Conservation (phyloP, 2,113 vertebrate species). For the Barnardius zonarius region DNA sequence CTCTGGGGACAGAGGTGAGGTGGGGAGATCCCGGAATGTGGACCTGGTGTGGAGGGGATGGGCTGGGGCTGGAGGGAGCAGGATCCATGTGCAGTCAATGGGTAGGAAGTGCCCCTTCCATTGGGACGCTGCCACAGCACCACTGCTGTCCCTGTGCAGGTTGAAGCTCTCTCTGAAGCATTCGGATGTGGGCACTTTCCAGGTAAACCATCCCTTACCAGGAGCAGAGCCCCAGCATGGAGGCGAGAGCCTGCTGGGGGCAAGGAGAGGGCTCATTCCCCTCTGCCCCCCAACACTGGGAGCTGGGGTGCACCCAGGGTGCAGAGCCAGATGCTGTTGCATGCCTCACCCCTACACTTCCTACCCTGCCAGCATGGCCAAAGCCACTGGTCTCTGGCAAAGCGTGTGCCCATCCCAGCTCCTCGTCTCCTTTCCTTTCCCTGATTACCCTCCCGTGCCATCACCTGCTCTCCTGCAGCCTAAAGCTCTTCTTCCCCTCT, state of each 20-base stretch:
- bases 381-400: background rate
- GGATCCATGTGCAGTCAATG: rapidly evolving
- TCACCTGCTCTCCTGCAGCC: rapidly evolving
- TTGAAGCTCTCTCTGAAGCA: conserved; percentile 66
- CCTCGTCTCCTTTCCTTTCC: background rate
- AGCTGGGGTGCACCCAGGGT: background rate
- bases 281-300: rapidly evolving
- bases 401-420: rapidly evolving
- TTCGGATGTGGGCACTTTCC: conserved; percentile 59
- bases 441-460: background rate
- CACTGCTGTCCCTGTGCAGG: background rate
- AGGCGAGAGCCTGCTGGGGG: background rate
- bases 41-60: too few relatives aligned
- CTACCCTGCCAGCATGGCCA: rapidly evolving
- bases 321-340: rapidly evolving
- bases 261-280: background rate
- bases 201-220: conserved; percentile 45
- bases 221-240: background rate
- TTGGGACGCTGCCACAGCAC: background rate
- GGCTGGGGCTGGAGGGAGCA: background rate
- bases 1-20: rapidly evolving
- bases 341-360: background rate
- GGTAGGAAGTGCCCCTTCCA: rapidly evolving
- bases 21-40: background rate
- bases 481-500: background rate